Conservation (phyloP, 2,113 vertebrate genomes). For the Syngnathoides biaculeatus region DNA sequence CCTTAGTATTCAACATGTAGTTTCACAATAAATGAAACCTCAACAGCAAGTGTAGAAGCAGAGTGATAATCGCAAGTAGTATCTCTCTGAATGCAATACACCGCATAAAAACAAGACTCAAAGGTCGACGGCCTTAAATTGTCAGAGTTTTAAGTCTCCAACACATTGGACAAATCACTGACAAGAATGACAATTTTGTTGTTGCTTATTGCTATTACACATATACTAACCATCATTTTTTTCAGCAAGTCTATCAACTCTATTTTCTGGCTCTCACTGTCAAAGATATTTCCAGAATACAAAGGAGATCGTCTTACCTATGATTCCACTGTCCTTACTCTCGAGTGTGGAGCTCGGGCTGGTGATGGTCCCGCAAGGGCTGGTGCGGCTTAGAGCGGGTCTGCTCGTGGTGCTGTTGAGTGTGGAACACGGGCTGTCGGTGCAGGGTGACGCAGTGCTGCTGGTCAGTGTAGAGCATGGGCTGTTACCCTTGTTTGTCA, state of each 20-base stretch:
- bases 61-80: background rate
- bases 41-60: too few species aligned
- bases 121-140: background rate
- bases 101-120: constrained; percentile 5
- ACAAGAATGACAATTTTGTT: background rate
- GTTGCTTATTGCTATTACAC: constrained; percentile 3
- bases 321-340: constrained; percentile 99
- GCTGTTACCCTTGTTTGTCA: constrained; percentile 82
- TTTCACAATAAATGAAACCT: background rate
- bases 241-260: constrained; percentile 5
- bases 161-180: background rate
- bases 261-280: constrained; percentile 2
- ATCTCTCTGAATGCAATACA: background rate
- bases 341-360: constrained; percentile 97
- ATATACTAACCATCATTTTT: background rate
- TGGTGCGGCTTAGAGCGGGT: constrained; percentile 75
- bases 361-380: constrained; percentile 91
- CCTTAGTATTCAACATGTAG: background rate
- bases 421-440: constrained; percentile 95
- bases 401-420: constrained; percentile 85
- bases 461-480: constrained; percentile 95
- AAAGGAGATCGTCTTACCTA: constrained; percentile 77
- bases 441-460: constrained; percentile 91
- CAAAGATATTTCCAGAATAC: constrained; percentile 1
- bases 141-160: background rate